These are phyloP conservation scores for Heliothis virescens DNA, from an alignment of 1,140 invertebrate genomes.

Conservation along the genomic window DNA sequence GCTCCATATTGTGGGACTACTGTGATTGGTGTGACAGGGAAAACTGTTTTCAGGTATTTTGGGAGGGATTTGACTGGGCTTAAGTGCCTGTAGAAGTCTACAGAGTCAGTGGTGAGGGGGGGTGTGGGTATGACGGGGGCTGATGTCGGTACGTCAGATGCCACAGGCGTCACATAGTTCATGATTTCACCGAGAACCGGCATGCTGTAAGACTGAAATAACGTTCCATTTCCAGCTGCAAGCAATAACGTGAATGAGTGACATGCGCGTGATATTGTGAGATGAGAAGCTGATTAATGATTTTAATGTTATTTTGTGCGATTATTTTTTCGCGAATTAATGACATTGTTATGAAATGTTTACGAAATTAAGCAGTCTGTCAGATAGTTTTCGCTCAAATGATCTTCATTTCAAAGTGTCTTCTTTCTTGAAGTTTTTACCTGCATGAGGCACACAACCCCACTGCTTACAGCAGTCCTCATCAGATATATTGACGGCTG, in stretches of 20 bases:
- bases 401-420: too few species aligned
- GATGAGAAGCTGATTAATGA: conserved; percentile 29
- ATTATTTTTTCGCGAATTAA: neutral
- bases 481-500: conserved; percentile 89
- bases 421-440: conserved; percentile 61
- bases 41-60: conserved; percentile 65
- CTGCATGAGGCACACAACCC: conserved; percentile 86
- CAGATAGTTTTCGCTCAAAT: neutral
- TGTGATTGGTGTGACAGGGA: conserved; percentile 1
- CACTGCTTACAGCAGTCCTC: conserved; percentile 93
- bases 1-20: neutral
- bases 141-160: conserved; percentile 61
- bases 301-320: conserved; percentile 5
- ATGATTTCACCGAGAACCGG: conserved; percentile 56
- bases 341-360: neutral
- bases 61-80: conserved; percentile 64
- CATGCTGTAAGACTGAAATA: conserved; percentile 62
- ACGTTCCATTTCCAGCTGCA: conserved; percentile 73
- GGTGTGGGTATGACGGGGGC: conserved; percentile 64
- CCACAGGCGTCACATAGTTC: conserved; percentile 71
- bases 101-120: conserved; percentile 64
- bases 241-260: conserved; percentile 71
- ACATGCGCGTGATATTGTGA: conserved; percentile 51
- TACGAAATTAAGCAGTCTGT: neutral
- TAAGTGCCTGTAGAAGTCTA: conserved; percentile 65